phyloP scores from a whole-genome alignment of 1,140 invertebrate species.

The Grapholita molesta region DNA sequence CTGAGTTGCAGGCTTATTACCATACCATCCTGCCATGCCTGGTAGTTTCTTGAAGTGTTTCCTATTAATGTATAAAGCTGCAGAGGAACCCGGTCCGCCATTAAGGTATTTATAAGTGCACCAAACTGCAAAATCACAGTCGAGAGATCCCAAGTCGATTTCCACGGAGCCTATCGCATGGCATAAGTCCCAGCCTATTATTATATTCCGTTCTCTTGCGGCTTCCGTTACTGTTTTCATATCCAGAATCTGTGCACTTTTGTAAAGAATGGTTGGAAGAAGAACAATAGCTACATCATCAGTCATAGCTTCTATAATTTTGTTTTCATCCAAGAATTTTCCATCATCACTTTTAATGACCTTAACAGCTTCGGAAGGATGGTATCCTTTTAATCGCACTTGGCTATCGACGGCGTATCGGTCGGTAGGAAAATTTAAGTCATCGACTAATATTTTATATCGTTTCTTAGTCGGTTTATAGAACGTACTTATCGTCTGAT shows the following conservation, averaged over 20 bases:
- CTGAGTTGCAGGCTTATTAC: constrained; percentile 53
- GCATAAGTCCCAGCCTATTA: constrained; percentile 64
- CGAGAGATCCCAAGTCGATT: constrained; percentile 48
- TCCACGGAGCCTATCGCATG: constrained; percentile 54
- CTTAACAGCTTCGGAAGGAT: constrained; percentile 54
- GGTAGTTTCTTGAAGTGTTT: constrained; percentile 52
- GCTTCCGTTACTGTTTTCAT: constrained; percentile 51
- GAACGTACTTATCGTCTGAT: constrained; percentile 58
- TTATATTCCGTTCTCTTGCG: constrained; percentile 45
- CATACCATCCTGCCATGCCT: constrained; percentile 62
- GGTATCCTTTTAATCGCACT: constrained; percentile 50
- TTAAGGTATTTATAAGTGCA: constrained; percentile 69
- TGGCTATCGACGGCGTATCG: constrained; percentile 62
- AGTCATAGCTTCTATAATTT: constrained; percentile 56
- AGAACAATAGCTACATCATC: constrained; percentile 53
- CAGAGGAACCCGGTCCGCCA: constrained; percentile 53
- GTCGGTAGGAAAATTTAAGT: constrained; percentile 65
- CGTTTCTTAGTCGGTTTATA: constrained; percentile 52
- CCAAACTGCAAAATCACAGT: constrained; percentile 64
- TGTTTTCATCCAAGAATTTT: constrained; percentile 48
- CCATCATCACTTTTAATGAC: constrained; percentile 40
- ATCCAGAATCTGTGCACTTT: constrained; percentile 58
- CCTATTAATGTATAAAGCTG: constrained; percentile 56
- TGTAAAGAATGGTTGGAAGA: constrained; percentile 57
- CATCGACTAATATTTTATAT: constrained; percentile 61